phyloP scores from a whole-genome alignment of 2,113 vertebrate species.

The Neofelis nebulosa region DNA sequence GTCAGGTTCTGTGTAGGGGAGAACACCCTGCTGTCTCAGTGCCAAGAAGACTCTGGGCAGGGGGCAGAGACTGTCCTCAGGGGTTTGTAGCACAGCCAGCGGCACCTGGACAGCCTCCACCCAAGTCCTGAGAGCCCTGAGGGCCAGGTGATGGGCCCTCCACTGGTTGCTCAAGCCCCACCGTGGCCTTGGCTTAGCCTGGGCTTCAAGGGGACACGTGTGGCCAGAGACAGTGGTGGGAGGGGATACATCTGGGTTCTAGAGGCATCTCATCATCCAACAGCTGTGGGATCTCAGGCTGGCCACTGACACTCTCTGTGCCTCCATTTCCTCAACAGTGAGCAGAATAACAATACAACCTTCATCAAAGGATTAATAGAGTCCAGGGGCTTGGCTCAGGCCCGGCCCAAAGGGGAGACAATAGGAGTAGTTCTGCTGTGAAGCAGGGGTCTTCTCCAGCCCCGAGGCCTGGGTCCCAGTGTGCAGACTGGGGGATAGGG shows the following conservation, averaged over 20 bases:
- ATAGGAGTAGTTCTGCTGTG: no score
- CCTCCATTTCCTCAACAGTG: fast-evolving
- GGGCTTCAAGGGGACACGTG: neutral
- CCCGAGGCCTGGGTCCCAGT: neutral
- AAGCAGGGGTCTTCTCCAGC: neutral
- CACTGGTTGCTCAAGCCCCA: fast-evolving
- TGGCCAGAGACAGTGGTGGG: neutral
- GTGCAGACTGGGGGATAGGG: no score
- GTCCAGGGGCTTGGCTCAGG: neutral
- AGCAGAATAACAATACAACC: neutral
- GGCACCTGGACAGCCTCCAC: neutral
- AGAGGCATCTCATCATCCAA: neutral
- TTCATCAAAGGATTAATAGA: neutral
- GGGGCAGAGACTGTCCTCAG: neutral
- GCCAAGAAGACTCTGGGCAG: neutral
- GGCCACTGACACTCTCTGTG: neutral
- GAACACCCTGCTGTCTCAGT: neutral
- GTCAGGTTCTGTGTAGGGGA: neutral
- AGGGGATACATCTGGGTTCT: neutral
- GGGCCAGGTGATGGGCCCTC: neutral
- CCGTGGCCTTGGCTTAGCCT: neutral
- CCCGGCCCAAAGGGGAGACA: neutral
- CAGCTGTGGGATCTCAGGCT: neutral
- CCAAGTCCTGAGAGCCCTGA: neutral
- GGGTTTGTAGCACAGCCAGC: no score